Evolutionary conservation across 1,140 invertebrate genomes (phyloP).

Genomic region (Calephelis nemesis): DNA sequence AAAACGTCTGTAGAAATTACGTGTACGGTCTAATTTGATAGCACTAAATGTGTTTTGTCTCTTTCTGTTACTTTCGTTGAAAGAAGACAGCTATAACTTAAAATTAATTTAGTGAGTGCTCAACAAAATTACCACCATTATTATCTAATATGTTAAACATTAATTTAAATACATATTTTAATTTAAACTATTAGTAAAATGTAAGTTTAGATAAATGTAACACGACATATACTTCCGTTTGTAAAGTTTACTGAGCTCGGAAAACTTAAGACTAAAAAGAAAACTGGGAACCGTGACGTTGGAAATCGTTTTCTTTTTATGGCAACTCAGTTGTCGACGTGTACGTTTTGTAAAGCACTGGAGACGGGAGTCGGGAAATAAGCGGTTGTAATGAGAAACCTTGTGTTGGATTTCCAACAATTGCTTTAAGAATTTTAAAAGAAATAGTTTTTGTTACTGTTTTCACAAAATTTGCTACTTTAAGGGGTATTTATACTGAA

Average conservation of each 20-base stretch:
- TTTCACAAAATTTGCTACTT: no score
- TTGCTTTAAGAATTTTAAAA: not conserved
- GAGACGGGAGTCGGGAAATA: conserved; percentile 17
- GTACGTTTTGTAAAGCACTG: conserved; percentile 29
- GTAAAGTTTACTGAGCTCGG: conserved; percentile 15
- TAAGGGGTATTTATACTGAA: no score
- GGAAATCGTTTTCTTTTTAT: conserved; percentile 34
- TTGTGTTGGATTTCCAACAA: conserved; percentile 2
- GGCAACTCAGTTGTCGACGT: conserved; percentile 33
- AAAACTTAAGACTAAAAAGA: conserved; percentile 26
- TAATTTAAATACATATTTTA: no score
- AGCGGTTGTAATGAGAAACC: conserved; percentile 10
- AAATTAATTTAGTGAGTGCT: no score
- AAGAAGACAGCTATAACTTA: no score
- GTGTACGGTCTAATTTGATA: no score
- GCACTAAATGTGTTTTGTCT: no score
- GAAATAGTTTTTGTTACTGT: not conserved
- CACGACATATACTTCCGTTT: conserved; percentile 2
- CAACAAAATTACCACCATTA: no score
- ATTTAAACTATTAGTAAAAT: not conserved
- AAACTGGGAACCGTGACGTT: conserved; percentile 19
- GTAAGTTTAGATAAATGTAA: not conserved
- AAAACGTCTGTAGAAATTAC: no score
- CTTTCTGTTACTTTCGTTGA: no score
- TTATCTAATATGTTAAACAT: no score